Evolutionary conservation across 2,113 vertebrate species (phyloP).

Genomic region (Myotis brandtii): DNA sequence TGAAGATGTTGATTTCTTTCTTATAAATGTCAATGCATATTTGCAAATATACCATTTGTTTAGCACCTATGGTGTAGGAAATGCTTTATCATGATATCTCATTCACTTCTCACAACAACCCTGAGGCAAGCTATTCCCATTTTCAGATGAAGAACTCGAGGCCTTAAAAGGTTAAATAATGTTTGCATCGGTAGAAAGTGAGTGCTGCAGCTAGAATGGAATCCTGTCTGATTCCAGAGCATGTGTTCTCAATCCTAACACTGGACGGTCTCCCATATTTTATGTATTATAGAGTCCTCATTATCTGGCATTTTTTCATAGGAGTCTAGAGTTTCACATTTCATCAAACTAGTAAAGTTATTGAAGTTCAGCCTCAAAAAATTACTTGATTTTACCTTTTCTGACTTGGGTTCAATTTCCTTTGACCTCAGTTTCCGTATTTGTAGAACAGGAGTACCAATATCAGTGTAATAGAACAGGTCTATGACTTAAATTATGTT

Average conservation of each 20-base stretch:
- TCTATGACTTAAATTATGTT: constrained; percentile 35
- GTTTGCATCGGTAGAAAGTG: constrained; percentile 16
- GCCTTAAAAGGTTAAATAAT: constrained; percentile 4
- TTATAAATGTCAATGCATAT: neutral
- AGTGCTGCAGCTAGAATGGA: constrained; percentile 17
- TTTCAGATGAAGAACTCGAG: constrained; percentile 30
- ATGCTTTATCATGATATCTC: neutral
- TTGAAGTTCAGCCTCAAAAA: constrained; percentile 44
- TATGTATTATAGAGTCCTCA: constrained; percentile 28
- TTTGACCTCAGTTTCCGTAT: constrained; percentile 54
- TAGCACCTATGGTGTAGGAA: neutral
- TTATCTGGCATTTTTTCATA: constrained; percentile 49
- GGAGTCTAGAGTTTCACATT: constrained; percentile 49
- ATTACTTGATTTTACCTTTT: constrained; percentile 57
- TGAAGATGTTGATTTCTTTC: neutral
- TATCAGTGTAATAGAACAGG: neutral
- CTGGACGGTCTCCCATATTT: constrained; percentile 40
- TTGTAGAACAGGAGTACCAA: neutral
- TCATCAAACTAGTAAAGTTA: constrained; percentile 45
- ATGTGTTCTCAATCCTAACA: constrained; percentile 58
- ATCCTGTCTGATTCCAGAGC: constrained; percentile 23
- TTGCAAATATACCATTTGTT: neutral
- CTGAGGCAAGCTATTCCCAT: neutral
- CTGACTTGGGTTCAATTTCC: constrained; percentile 54
- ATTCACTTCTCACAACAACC: neutral